phyloP scores from a whole-genome alignment of 2,797 vertebrate genomes.

The Phrynocephalus vlangalii region DNA sequence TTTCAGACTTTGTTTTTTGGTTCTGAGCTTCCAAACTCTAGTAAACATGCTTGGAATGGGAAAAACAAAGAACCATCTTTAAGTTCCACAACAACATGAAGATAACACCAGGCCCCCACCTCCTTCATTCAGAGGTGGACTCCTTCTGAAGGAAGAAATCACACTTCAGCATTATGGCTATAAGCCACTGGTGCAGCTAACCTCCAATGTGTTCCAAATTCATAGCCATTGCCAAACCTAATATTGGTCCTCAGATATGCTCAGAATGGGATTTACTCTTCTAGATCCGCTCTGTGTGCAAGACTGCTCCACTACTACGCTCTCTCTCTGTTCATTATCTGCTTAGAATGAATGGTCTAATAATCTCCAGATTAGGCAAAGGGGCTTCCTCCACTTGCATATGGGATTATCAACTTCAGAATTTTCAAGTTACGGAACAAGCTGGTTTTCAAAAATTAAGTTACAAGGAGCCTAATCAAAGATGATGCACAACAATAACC shows the following conservation, averaged over 20 bases:
- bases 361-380: slow-evolving; percentile 11
- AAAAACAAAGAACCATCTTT: neutral
- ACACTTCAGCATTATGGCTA: neutral
- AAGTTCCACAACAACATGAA: neutral
- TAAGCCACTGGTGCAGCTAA: neutral
- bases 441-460: neutral
- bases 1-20: neutral
- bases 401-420: neutral
- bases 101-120: neutral
- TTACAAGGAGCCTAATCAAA: neutral
- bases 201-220: neutral
- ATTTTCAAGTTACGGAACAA: neutral
- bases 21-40: neutral
- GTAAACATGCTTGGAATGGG: neutral
- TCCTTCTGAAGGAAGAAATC: neutral
- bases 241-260: neutral
- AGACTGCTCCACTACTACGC: neutral
- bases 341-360: neutral
- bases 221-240: neutral
- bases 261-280: neutral
- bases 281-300: neutral
- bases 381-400: neutral
- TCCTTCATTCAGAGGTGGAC: neutral
- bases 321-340: neutral
- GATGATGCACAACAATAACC: neutral